These are phyloP conservation scores for Stenurella melanura DNA, from an alignment of 2,888 invertebrate genomes.

Conservation along the genomic window DNA sequence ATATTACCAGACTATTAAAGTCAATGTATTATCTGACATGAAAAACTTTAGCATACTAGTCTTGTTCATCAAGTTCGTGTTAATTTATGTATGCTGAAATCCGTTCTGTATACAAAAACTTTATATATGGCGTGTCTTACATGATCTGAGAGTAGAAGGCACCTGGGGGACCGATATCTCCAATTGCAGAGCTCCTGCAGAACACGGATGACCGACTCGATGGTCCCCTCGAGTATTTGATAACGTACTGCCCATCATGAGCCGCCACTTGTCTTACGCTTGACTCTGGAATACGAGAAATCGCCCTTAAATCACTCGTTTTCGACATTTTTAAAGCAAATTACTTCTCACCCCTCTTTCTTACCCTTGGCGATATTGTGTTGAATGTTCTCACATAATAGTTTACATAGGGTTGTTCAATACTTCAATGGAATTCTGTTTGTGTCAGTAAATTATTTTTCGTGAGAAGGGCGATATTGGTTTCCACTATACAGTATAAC, in stretches of 20 bases:
- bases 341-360: slow-evolving; percentile 22
- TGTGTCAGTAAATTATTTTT: slow-evolving; percentile 3
- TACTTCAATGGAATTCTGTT: neutral
- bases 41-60: neutral
- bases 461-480: neutral
- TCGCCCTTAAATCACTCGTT: slow-evolving; percentile 46
- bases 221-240: slow-evolving; percentile 56
- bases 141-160: slow-evolving; percentile 52
- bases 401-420: neutral
- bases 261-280: slow-evolving; percentile 53
- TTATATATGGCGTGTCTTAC: slow-evolving; percentile 50
- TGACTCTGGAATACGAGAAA: slow-evolving; percentile 34
- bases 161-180: slow-evolving; percentile 58
- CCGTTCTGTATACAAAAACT: slow-evolving; percentile 29
- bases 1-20: too few species aligned
- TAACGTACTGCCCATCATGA: slow-evolving; percentile 60
- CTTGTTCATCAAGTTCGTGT: neutral
- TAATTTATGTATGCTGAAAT: slow-evolving; percentile 9
- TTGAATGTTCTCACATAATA: neutral
- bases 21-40: too few species aligned
- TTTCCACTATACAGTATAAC: neutral
- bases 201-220: slow-evolving; percentile 57
- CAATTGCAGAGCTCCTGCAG: slow-evolving; percentile 58
- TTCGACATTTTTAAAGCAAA: slow-evolving; percentile 41
- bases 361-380: neutral